These are phyloP conservation scores for Corythaixoides concolor DNA, from an alignment of 2,113 vertebrate genomes.

Conservation along the genomic window DNA sequence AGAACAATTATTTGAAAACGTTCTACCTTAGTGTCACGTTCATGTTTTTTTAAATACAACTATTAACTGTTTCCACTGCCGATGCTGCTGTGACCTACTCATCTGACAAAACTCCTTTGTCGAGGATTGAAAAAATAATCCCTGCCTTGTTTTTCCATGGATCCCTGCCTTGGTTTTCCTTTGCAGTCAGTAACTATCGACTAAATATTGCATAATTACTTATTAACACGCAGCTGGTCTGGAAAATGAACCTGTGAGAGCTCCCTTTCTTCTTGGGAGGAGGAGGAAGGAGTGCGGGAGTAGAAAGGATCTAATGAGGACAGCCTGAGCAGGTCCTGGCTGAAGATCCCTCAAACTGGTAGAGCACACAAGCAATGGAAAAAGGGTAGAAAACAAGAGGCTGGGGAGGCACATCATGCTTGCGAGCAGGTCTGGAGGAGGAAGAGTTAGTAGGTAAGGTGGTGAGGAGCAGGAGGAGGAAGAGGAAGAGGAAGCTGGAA, in stretches of 20 bases:
- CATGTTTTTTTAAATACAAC: background rate
- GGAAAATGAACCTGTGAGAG: background rate
- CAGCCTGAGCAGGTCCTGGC: background rate
- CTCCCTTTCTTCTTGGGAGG: background rate
- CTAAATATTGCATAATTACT: background rate
- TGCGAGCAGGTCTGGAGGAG: background rate
- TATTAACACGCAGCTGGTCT: background rate
- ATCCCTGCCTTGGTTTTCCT: background rate
- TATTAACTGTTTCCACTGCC: background rate
- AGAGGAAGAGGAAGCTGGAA: background rate
- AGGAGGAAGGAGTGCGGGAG: background rate
- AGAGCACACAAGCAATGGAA: background rate
- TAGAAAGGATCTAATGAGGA: background rate
- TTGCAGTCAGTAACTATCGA: background rate
- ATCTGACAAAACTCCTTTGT: background rate
- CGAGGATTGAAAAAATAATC: background rate
- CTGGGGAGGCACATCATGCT: background rate
- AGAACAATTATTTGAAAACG: conserved; percentile 52
- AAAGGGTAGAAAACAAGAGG: background rate
- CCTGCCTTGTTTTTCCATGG: background rate
- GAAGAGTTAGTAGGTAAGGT: background rate
- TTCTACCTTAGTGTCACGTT: background rate
- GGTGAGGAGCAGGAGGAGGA: background rate
- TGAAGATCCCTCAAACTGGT: background rate
- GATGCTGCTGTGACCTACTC: background rate